phyloP scores from a whole-genome alignment of 2,113 vertebrate genomes.

The Zosterops japonicus region DNA sequence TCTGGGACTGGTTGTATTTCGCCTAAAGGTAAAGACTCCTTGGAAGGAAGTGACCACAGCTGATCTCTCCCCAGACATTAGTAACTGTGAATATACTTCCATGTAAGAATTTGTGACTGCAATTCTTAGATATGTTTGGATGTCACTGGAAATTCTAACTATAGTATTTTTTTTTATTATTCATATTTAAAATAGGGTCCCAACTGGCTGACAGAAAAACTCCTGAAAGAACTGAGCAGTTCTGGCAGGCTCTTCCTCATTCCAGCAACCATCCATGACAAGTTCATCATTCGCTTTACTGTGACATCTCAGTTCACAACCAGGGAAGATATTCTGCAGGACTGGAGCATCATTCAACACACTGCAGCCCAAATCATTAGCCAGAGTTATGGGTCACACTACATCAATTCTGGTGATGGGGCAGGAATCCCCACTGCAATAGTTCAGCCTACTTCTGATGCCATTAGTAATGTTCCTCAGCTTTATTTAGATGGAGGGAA shows the following conservation, averaged over 20 bases:
- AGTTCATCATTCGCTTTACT: slow-evolving; percentile 90
- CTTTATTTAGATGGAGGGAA: slow-evolving; percentile 2
- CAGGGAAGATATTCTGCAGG: slow-evolving; percentile 84
- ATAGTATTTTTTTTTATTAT: background rate
- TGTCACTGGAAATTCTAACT: slow-evolving; percentile 2
- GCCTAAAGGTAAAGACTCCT: slow-evolving; percentile 81
- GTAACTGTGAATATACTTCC: background rate
- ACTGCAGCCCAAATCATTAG: slow-evolving; percentile 74
- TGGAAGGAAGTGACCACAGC: background rate
- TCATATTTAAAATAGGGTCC: slow-evolving; percentile 77
- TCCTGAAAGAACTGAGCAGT: slow-evolving; percentile 84
- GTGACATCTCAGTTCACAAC: slow-evolving; percentile 95
- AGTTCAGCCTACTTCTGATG: background rate
- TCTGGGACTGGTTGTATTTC: slow-evolving; percentile 93
- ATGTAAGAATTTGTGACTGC: background rate
- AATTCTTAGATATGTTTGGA: background rate
- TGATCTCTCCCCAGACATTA: background rate
- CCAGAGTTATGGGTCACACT: slow-evolving; percentile 47
- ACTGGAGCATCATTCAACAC: slow-evolving; percentile 88
- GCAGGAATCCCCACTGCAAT: background rate
- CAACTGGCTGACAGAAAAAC: slow-evolving; percentile 87
- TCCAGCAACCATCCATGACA: slow-evolving; percentile 84
- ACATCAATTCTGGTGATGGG: background rate
- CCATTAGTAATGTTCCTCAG: background rate
- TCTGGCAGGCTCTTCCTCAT: slow-evolving; percentile 91